A percentile compares a stretch with the other conserved stretches of the same genome.
phyloP scores from a whole-genome alignment of 2,888 invertebrate species.

The Sericinus montela region DNA sequence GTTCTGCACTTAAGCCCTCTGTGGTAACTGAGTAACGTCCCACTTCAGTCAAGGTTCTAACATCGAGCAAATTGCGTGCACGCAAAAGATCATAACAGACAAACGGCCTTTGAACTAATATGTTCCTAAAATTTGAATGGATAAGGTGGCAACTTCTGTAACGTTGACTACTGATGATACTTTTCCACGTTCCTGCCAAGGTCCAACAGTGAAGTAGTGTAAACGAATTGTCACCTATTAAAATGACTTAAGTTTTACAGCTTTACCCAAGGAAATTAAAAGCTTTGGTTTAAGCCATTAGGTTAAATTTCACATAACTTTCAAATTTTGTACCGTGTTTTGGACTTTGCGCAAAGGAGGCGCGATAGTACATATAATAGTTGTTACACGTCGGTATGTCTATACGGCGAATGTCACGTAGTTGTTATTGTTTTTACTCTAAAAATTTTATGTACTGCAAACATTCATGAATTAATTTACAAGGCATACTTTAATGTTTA shows the following conservation, averaged over 20 bases:
- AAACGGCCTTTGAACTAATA: conserved; percentile 15
- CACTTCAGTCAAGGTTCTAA: conserved; percentile 73
- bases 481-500: too few relatives aligned
- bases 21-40: conserved; percentile 68
- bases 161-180: conserved; percentile 49
- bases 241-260: conserved; percentile 37
- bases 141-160: conserved; percentile 27
- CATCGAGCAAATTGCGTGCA: conserved; percentile 37
- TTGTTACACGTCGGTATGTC: conserved; percentile 45
- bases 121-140: not conserved
- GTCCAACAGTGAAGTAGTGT: conserved; percentile 59
- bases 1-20: conserved; percentile 67
- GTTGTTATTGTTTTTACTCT: conserved; percentile 23
- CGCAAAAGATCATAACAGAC: conserved; percentile 31
- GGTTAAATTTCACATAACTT: conserved; percentile 11
- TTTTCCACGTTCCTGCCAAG: conserved; percentile 59
- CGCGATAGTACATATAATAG: conserved; percentile 49
- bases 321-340: conserved; percentile 15
- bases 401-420: conserved; percentile 60
- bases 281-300: not conserved
- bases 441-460: not conserved
- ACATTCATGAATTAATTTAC: too few relatives aligned
- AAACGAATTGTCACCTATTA: conserved; percentile 43
- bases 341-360: conserved; percentile 42
- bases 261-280: not conserved